A percentile compares a stretch with the other conserved stretches of the same genome.
Evolutionary conservation across 2,113 vertebrate species (phyloP).

Genomic region (Telmatochromis sp.): DNA sequence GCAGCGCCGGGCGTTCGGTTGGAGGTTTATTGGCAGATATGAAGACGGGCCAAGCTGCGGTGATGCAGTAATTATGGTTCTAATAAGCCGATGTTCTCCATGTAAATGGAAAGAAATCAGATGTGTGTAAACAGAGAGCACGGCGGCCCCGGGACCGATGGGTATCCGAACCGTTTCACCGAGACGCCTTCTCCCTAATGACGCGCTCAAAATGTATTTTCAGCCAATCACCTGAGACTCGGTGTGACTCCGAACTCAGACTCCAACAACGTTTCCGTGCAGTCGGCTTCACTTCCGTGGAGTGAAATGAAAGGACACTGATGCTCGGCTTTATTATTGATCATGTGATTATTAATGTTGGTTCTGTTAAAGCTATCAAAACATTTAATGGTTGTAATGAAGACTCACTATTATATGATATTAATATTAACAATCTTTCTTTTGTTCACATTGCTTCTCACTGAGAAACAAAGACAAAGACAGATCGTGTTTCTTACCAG

Average conservation of each 20-base stretch:
- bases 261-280: background rate
- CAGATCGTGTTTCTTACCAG: background rate
- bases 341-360: background rate
- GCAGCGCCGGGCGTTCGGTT: background rate
- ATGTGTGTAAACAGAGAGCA: background rate
- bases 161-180: background rate
- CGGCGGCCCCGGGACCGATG: background rate
- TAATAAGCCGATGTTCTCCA: constrained; percentile 41
- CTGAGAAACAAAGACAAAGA: background rate
- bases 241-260: background rate
- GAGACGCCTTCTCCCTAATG: background rate
- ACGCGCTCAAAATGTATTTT: background rate
- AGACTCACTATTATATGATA: background rate
- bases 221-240: background rate
- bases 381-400: background rate
- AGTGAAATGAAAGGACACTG: background rate
- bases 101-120: constrained; percentile 48
- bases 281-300: background rate
- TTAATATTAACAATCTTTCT: background rate
- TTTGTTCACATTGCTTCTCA: background rate
- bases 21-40: constrained; percentile 46
- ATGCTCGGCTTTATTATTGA: background rate
- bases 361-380: background rate
- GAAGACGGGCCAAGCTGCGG: background rate
- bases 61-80: constrained; percentile 23